These are phyloP conservation scores for Acrocephalus kingi DNA, from an alignment of 2,113 vertebrate species.

Conservation along the genomic window DNA sequence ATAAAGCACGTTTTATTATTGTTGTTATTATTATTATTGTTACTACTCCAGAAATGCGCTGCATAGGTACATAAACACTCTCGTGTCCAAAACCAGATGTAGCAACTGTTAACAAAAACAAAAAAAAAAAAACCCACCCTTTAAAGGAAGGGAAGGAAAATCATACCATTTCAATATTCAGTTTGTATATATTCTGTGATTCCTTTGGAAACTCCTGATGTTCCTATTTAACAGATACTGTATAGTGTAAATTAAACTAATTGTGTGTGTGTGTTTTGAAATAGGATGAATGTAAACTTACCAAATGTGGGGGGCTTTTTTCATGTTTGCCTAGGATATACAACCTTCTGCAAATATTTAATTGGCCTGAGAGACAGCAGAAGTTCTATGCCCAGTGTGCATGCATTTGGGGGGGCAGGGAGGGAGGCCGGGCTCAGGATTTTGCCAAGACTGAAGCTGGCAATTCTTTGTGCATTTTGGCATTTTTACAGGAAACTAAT, in stretches of 20 bases:
- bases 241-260: slow-evolving; percentile 82
- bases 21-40: not conserved
- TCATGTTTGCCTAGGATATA: slow-evolving; percentile 19
- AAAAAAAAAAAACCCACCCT: not conserved
- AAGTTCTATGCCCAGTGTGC: slow-evolving; percentile 11
- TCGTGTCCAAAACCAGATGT: slow-evolving; percentile 23
- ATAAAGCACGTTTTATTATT: not conserved
- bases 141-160: not conserved
- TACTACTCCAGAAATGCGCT: not conserved
- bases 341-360: slow-evolving; percentile 42
- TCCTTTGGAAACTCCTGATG: slow-evolving; percentile 45
- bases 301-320: not conserved
- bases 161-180: slow-evolving; percentile 60
- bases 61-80: slow-evolving; percentile 8
- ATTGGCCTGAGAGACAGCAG: slow-evolving; percentile 27
- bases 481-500: slow-evolving; percentile 70
- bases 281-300: slow-evolving; percentile 43
- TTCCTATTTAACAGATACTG: slow-evolving; percentile 78
- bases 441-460: slow-evolving; percentile 43
- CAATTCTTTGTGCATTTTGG: slow-evolving; percentile 68
- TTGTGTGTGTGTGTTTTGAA: slow-evolving; percentile 67
- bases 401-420: not conserved
- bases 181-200: slow-evolving; percentile 63
- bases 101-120: not conserved
- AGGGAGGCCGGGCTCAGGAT: not conserved